A percentile compares a stretch with the other conserved stretches of the same genome.
Evolutionary conservation across 2,888 invertebrate species (phyloP).

Genomic region (Drosophila kambysellisi): DNA sequence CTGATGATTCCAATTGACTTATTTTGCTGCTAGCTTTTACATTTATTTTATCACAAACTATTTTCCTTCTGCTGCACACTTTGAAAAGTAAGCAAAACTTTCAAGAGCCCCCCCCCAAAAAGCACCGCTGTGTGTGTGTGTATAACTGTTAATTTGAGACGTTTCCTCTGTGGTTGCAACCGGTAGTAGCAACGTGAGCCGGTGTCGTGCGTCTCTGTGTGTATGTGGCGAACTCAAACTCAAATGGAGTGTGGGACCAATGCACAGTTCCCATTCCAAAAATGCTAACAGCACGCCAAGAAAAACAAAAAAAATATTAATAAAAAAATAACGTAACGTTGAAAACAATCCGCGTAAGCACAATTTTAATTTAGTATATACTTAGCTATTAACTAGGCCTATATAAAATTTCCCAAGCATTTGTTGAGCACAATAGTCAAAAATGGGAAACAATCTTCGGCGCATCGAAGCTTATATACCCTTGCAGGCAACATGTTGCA

Average conservation of each 20-base stretch:
- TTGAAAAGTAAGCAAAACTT: constrained; percentile 68
- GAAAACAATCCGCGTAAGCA: constrained; percentile 76
- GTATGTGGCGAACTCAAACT: constrained; percentile 29
- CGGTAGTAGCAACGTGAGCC: constrained; percentile 17
- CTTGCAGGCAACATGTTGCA: constrained; percentile 11
- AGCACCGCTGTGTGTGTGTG: constrained; percentile 8
- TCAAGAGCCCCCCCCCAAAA: constrained; percentile 48
- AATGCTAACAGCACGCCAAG: constrained; percentile 66
- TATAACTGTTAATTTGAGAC: neutral
- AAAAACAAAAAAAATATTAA: neutral
- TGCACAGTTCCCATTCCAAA: constrained; percentile 51
- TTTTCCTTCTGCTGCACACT: constrained; percentile 8
- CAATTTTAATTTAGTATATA: constrained; percentile 77
- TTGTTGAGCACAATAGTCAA: constrained; percentile 63
- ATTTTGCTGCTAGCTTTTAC: constrained; percentile 25
- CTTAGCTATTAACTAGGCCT: constrained; percentile 67
- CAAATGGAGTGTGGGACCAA: constrained; percentile 54
- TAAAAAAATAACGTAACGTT: constrained; percentile 35
- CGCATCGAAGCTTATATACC: constrained; percentile 30
- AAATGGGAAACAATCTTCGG: constrained; percentile 39
- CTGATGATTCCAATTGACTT: constrained; percentile 46
- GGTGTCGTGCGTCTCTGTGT: constrained; percentile 40
- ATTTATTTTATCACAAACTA: constrained; percentile 25
- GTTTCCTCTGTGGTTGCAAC: constrained; percentile 24
- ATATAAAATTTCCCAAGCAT: constrained; percentile 60